These are phyloP conservation scores for Athene noctua DNA, from an alignment of 2,113 vertebrate species.

Conservation along the genomic window DNA sequence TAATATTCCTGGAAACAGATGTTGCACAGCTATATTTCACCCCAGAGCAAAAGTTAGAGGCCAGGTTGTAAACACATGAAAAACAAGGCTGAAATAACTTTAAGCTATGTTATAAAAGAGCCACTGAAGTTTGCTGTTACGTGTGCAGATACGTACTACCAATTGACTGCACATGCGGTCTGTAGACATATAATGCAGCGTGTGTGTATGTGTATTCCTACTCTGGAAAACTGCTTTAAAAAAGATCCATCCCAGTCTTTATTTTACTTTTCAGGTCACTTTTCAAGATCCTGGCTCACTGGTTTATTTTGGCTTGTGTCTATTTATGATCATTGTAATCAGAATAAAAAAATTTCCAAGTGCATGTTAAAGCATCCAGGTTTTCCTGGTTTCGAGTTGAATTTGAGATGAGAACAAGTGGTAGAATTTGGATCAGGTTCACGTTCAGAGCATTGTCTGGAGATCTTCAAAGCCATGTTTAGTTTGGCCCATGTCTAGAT, in stretches of 20 bases:
- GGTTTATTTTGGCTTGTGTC: slow-evolving; percentile 21
- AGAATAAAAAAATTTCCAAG: background rate
- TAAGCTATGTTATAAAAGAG: background rate
- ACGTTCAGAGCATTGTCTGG: background rate
- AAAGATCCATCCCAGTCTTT: background rate
- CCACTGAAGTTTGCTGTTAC: background rate
- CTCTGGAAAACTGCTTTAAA: background rate
- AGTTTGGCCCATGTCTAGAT: slow-evolving; percentile 43
- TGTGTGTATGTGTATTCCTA: background rate
- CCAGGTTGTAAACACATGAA: slow-evolving; percentile 19
- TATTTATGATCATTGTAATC: background rate
- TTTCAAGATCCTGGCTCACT: background rate
- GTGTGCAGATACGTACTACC: background rate
- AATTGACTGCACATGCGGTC: background rate
- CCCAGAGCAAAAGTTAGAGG: background rate
- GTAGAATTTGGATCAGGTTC: slow-evolving; percentile 32
- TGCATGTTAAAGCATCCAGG: background rate
- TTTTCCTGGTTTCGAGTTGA: slow-evolving; percentile 34
- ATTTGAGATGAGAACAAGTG: slow-evolving; percentile 26
- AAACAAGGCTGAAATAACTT: background rate
- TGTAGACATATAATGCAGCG: background rate
- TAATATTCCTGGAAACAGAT: slow-evolving; percentile 13
- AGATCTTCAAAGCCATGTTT: slow-evolving; percentile 59
- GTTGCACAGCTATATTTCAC: background rate
- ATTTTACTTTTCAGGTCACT: background rate